Evolutionary conservation across 2,113 vertebrate genomes (phyloP).

Genomic region (Tenrec ecaudatus): DNA sequence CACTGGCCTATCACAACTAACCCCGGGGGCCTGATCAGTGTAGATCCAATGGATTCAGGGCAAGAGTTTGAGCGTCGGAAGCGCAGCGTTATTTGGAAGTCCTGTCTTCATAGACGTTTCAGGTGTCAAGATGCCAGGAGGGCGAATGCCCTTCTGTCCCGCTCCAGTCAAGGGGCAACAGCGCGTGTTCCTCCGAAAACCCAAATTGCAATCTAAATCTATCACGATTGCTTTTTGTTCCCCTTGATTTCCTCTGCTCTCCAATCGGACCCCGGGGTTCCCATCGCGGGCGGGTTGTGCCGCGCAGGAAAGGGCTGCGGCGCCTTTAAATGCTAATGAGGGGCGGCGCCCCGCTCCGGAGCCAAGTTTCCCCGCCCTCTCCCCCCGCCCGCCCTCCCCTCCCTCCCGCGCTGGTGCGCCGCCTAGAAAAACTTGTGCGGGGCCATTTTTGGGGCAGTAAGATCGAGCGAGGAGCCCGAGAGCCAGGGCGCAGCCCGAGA

Average conservation of each 20-base stretch:
- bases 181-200: background rate
- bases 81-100: background rate
- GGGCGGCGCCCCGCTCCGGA: background rate
- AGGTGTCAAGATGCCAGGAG: background rate
- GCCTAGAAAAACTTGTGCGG: constrained; percentile 85
- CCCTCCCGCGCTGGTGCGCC: constrained; percentile 75
- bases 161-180: background rate
- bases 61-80: background rate
- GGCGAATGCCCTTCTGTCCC: fast-evolving
- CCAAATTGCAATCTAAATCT: fast-evolving
- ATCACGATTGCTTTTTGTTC: fast-evolving
- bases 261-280: background rate
- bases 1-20: background rate
- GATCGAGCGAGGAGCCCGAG: constrained; percentile 81
- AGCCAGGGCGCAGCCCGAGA: constrained; percentile 63
- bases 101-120: background rate
- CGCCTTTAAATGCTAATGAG: constrained; percentile 84
- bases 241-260: fast-evolving
- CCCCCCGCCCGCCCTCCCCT: constrained; percentile 53
- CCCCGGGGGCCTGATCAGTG: background rate
- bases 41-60: background rate
- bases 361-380: constrained; percentile 74
- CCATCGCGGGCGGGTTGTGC: fast-evolving
- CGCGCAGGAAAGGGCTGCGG: background rate
- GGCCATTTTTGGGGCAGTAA: constrained; percentile 89